Percentiles rank a stretch among this genome's conserved stretches.
Evolutionary conservation across 92 coral and sea anemone genomes (phyloP).

Genomic region (Parazoanthus swiftii): DNA sequence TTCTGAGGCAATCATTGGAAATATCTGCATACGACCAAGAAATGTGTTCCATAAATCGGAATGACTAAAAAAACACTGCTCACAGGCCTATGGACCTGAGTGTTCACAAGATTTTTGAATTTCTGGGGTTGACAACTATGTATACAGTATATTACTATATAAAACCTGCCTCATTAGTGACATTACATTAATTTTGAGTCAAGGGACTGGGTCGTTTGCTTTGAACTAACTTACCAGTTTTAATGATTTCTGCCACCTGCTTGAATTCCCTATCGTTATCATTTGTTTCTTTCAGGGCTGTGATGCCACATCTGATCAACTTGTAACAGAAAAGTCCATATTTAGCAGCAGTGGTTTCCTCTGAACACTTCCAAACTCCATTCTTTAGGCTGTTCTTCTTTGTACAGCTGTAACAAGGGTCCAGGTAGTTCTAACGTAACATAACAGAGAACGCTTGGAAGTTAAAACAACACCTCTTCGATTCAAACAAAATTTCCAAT

Average conservation of each 20-base stretch:
- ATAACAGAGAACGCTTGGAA: not conserved
- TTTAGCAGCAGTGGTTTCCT: slow-evolving; percentile 67
- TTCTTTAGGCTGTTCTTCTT: slow-evolving; percentile 63
- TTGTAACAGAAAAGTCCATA: slow-evolving; percentile 73
- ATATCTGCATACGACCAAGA: too few relatives aligned
- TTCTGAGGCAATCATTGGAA: too few relatives aligned
- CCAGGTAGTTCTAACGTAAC: slow-evolving; percentile 60
- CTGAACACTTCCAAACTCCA: slow-evolving; percentile 57
- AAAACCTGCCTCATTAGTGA: too few relatives aligned
- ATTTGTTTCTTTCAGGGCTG: slow-evolving; percentile 63
- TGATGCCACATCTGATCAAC: slow-evolving; percentile 77
- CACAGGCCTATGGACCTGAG: too few relatives aligned
- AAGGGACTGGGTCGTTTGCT: not conserved
- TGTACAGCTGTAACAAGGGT: slow-evolving; percentile 51
- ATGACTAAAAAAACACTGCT: too few relatives aligned
- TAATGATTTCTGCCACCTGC: slow-evolving; percentile 58
- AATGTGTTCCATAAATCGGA: too few relatives aligned
- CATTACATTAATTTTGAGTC: too few relatives aligned
- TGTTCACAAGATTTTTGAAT: too few relatives aligned
- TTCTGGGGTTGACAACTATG: too few relatives aligned
- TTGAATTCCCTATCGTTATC: slow-evolving; percentile 46
- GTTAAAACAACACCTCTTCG: not conserved
- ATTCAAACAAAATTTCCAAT: not conserved
- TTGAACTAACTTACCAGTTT: slow-evolving; percentile 59
- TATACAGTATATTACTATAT: too few relatives aligned